Base-by-base conservation (phyloP, 2,888 invertebrate species). In the Thymelicus lineola region DNA sequence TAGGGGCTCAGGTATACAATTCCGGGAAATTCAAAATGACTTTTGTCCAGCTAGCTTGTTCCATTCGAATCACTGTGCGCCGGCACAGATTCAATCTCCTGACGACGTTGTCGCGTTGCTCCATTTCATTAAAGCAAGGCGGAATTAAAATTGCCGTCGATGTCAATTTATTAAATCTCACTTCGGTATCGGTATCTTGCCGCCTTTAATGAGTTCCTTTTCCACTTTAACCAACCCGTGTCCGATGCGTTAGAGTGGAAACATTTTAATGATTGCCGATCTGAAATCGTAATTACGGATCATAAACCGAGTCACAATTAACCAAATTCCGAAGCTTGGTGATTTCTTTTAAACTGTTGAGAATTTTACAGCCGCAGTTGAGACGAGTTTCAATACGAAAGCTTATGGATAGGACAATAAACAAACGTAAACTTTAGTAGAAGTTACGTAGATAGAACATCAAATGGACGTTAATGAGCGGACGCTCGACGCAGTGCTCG, bases 41-140 rank as follows among this genome's bases (percentile, higher is more conserved):
- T n/a, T n/a, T n/a, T n/a, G n/a, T n/a, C n/a, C n/a, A n/a, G n/a
- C n/a, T n/a, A n/a, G n/a, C n/a, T n/a, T n/a, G n/a, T n/a, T n/a
- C n/a, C n/a, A n/a, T n/a, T n/a, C n/a, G n/a, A n/a, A n/a, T n/a
- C n/a, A n/a, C n/a, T n/a, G n/a, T n/a, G n/a, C n/a, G n/a, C 79
- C 74, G 76, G 75, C 75, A 71, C 75, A 83, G 82, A 86, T 86
- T 87, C 81, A 88, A 86, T 87, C 83, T 80, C 76, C 79, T 78
- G 73, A 12, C 71, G 71, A 45, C 59, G 62, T 64, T 42, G 64
- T 63, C 58, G 36, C 59, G 62, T 64, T 42, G 64, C 69, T 63
- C 62, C 58, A 45, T 66, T 71, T 62, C 57, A 65, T 65, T 66
- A 65, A 57, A 61, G 61, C 59, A 50, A 65, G 28, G 61, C 61